These are phyloP conservation scores for Oligia latruncula DNA, from an alignment of 2,888 invertebrate genomes.

Conservation along the genomic window DNA sequence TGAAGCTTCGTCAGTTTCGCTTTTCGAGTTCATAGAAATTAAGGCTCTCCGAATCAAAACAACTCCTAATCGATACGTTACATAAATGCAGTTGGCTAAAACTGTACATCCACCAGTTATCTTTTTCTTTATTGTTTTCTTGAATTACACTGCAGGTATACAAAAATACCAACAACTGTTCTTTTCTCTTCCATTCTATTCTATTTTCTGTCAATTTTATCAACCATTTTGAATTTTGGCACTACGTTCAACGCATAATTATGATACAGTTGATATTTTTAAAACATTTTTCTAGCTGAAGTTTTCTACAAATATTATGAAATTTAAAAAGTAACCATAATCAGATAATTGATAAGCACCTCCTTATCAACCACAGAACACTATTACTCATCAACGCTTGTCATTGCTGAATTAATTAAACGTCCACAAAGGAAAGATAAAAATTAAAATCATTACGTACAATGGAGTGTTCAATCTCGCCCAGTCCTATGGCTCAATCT, in stretches of 20 bases:
- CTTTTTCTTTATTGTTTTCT: slow-evolving; percentile 65
- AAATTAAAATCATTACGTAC: background rate
- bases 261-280: background rate
- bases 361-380: background rate
- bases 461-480: slow-evolving; percentile 11
- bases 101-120: slow-evolving; percentile 74
- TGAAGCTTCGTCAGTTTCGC: slow-evolving; percentile 90
- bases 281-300: background rate
- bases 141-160: slow-evolving; percentile 77
- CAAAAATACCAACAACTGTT: slow-evolving; percentile 81
- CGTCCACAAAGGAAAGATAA: background rate
- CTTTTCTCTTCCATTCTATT: slow-evolving; percentile 75
- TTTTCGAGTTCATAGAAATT: slow-evolving; percentile 90
- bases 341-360: background rate
- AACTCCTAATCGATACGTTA: slow-evolving; percentile 76
- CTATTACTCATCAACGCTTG: background rate
- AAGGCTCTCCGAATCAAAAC: slow-evolving; percentile 78
- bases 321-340: background rate
- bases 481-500: background rate
- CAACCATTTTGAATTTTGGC: slow-evolving; percentile 81
- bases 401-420: background rate
- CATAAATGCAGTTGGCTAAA: slow-evolving; percentile 76
- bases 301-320: background rate
- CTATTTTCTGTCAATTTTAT: slow-evolving; percentile 77
- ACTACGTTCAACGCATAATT: slow-evolving; percentile 66